Percentiles rank a stretch among this genome's conserved stretches.
Conservation (phyloP, 2,888 invertebrate species). For the Hypomecis punctinalis region DNA sequence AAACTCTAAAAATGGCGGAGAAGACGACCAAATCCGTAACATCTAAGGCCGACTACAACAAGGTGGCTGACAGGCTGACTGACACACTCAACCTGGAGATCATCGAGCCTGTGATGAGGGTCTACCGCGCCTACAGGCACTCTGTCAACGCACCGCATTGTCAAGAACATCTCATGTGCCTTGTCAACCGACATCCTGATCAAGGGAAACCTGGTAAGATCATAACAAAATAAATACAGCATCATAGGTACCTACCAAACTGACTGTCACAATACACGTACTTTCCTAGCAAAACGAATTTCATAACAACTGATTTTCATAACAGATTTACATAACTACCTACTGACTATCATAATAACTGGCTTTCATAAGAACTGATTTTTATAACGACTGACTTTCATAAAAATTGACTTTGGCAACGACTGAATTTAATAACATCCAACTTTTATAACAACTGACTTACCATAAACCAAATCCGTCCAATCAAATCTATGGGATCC, state of each 20-base stretch:
- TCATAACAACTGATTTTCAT: neutral
- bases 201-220: slow-evolving; percentile 74
- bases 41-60: slow-evolving; percentile 87
- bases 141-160: slow-evolving; percentile 88
- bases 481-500: slow-evolving; percentile 86
- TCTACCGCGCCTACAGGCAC: slow-evolving; percentile 92
- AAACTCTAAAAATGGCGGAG: slow-evolving; percentile 89
- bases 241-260: neutral
- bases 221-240: neutral
- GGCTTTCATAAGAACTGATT: too few relatives aligned
- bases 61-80: slow-evolving; percentile 90
- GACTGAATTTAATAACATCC: too few relatives aligned
- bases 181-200: slow-evolving; percentile 88
- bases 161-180: slow-evolving; percentile 91
- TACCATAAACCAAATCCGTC: too few relatives aligned
- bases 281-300: neutral
- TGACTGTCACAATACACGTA: neutral
- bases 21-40: slow-evolving; percentile 87
- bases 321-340: too few relatives aligned
- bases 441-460: too few relatives aligned
- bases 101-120: slow-evolving; percentile 92
- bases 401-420: too few relatives aligned
- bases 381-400: too few relatives aligned
- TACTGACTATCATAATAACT: too few relatives aligned
- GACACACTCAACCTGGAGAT: slow-evolving; percentile 93